A percentile compares a stretch with the other conserved stretches of the same genome.
Conservation (phyloP, 2,797 vertebrate species). For the Prionace glauca region DNA sequence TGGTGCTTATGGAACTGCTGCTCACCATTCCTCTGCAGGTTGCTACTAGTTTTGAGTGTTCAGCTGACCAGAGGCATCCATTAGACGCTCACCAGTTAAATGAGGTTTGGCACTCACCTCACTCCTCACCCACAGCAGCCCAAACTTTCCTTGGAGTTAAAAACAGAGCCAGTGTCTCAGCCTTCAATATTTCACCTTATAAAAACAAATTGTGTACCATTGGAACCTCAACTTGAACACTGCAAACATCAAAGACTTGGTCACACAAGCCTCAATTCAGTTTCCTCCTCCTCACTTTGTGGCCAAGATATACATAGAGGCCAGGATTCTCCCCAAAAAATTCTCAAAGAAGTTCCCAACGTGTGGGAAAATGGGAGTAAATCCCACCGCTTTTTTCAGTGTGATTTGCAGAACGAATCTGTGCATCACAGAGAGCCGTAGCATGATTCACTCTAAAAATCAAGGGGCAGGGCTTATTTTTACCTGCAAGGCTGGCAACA, state of each 20-base stretch:
- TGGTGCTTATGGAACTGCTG: background rate
- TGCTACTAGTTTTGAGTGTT: background rate
- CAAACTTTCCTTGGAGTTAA: background rate
- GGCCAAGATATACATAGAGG: background rate
- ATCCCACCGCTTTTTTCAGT: too few species aligned
- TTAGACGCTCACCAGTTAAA: background rate
- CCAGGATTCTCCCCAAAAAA: too few species aligned
- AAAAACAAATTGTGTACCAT: background rate
- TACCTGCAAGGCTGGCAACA: too few species aligned
- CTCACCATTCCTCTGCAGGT: background rate
- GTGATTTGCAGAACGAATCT: too few species aligned
- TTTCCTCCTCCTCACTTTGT: background rate
- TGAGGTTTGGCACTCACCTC: background rate
- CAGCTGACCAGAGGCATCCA: background rate
- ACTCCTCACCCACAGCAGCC: background rate
- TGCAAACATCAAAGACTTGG: background rate
- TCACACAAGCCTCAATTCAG: background rate
- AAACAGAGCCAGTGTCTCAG: background rate
- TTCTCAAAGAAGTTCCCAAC: too few species aligned
- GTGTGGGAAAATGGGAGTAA: too few species aligned
- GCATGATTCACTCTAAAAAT: too few species aligned
- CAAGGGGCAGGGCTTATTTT: too few species aligned
- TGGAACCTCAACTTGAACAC: background rate
- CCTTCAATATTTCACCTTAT: background rate
- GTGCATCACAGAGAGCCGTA: too few species aligned